Conservation (phyloP, 2,113 vertebrate genomes). For the Bombycilla garrulus region DNA sequence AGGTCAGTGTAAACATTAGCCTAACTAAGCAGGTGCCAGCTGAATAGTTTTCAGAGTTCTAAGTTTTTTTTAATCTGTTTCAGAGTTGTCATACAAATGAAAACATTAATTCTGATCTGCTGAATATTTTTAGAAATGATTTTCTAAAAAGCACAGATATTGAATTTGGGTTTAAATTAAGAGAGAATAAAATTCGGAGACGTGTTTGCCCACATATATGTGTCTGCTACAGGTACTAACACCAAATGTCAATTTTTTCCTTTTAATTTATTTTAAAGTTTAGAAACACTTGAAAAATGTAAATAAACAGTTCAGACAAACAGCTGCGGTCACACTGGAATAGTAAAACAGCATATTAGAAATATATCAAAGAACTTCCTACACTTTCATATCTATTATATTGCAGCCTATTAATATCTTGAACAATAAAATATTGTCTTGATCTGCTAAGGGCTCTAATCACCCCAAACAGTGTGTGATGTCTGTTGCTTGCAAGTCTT, state of each 20-base stretch:
- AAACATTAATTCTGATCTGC: slow-evolving; percentile 46
- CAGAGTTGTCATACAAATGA: slow-evolving; percentile 52
- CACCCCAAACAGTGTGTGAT: not conserved
- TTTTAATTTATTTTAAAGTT: not conserved
- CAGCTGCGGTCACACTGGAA: not conserved
- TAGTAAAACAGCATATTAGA: not conserved
- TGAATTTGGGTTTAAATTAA: not conserved
- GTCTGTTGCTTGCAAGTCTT: not conserved
- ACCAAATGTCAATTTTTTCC: not conserved
- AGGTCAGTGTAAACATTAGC: slow-evolving; percentile 76
- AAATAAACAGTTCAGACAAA: not conserved
- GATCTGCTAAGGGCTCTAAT: not conserved
- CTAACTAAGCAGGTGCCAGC: slow-evolving; percentile 65
- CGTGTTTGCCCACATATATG: not conserved
- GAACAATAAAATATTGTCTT: not conserved
- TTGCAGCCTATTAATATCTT: not conserved
- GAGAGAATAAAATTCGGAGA: not conserved
- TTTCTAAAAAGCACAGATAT: not conserved
- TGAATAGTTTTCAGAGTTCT: slow-evolving; percentile 63
- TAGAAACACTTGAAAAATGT: not conserved
- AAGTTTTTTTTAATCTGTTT: slow-evolving; percentile 59
- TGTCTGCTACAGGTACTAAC: not conserved
- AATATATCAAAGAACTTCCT: not conserved
- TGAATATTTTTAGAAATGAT: slow-evolving; percentile 22
- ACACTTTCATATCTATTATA: not conserved